A percentile compares a stretch with the other conserved stretches of the same genome.
Conservation (phyloP, 2,113 vertebrate species). For the Rhadina sibilatrix region DNA sequence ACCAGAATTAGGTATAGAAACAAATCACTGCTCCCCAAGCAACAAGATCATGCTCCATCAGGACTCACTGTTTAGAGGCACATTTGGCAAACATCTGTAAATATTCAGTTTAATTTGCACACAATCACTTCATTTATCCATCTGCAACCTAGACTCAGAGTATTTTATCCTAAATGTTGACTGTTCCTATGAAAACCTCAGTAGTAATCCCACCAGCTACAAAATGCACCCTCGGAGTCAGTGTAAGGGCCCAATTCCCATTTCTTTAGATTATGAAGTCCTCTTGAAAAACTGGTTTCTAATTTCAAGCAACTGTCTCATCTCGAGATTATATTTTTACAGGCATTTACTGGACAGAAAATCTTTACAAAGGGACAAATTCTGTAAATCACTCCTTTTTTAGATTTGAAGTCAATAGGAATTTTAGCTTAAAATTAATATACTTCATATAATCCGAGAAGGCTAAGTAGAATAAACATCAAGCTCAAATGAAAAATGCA, state of each 20-base stretch:
- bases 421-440: slow-evolving; percentile 8
- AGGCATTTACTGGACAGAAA: background rate
- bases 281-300: background rate
- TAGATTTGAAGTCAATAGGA: background rate
- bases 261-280: background rate
- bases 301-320: background rate
- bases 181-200: background rate
- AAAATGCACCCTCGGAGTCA: background rate
- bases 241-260: background rate
- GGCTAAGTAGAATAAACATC: background rate
- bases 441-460: background rate
- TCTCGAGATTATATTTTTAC: background rate
- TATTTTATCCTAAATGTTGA: background rate
- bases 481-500: background rate
- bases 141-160: background rate
- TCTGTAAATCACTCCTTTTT: background rate
- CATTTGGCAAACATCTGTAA: background rate
- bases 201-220: background rate
- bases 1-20: background rate
- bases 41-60: background rate
- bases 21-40: background rate
- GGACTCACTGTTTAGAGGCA: background rate
- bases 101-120: background rate
- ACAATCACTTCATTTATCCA: background rate
- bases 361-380: background rate